phyloP scores from a whole-genome alignment of 2,888 invertebrate species.

The Eupithecia tripunctaria region DNA sequence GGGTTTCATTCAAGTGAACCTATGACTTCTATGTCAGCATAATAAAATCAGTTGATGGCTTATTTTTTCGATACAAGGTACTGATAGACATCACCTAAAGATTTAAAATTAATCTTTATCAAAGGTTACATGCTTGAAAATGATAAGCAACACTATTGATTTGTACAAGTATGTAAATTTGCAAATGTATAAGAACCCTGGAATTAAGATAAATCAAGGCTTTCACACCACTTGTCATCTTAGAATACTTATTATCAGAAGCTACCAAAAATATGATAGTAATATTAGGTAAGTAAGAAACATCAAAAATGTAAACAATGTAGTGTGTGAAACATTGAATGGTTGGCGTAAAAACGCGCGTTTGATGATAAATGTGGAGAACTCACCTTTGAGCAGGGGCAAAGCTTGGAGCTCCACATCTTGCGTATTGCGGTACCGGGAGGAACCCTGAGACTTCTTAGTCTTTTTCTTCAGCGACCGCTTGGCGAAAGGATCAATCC shows the following conservation, averaged over 20 bases:
- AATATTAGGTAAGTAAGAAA: not conserved
- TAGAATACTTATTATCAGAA: not conserved
- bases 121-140: not conserved
- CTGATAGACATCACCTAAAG: not conserved
- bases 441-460: conserved; percentile 99
- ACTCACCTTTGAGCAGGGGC: conserved; percentile 97
- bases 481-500: conserved; percentile 99
- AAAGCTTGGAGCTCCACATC: conserved; percentile 98
- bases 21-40: not conserved
- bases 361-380: conserved; percentile 26
- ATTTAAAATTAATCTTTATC: not conserved
- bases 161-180: not conserved
- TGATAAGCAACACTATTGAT: not conserved
- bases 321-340: conserved; percentile 4
- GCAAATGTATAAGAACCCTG: not conserved
- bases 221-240: not conserved
- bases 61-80: not conserved
- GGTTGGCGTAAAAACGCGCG: conserved; percentile 27
- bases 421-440: conserved; percentile 98
- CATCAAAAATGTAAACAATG: conserved; percentile 14
- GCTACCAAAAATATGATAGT: not conserved
- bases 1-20: not conserved
- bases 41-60: not conserved
- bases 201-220: not conserved
- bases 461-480: conserved; percentile 99